These are phyloP conservation scores for Cylas formicarius DNA, from an alignment of 1,140 invertebrate genomes.

Conservation along the genomic window DNA sequence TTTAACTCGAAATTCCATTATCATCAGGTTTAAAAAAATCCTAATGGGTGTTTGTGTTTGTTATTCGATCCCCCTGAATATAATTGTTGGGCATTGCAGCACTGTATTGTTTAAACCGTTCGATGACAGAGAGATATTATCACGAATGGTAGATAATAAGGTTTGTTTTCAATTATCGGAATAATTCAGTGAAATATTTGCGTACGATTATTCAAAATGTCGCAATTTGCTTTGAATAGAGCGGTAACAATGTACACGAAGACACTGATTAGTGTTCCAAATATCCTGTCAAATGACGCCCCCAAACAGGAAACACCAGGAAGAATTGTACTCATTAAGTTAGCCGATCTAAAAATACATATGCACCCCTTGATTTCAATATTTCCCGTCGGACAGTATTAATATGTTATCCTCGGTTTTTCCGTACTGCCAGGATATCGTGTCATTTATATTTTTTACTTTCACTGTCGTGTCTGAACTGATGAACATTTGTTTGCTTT, in stretches of 20 bases:
- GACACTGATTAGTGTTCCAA: conserved; percentile 38
- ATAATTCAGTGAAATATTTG: conserved; percentile 17
- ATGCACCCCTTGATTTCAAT: conserved; percentile 39
- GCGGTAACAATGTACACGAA: conserved; percentile 24
- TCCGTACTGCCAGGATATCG: conserved; percentile 31
- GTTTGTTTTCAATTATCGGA: conserved; percentile 22
- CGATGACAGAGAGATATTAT: no score
- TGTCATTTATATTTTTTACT: conserved; percentile 35
- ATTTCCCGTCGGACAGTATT: conserved; percentile 36
- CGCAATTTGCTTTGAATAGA: conserved; percentile 21
- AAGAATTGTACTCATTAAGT: conserved; percentile 37
- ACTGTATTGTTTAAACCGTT: no score
- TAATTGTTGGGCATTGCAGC: no score
- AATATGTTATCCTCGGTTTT: conserved; percentile 34
- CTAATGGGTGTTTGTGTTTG: no score
- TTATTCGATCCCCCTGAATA: no score
- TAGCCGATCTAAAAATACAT: conserved; percentile 36
- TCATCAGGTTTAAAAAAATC: no score
- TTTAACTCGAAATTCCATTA: no score
- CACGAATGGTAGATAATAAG: no score
- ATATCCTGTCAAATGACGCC: conserved; percentile 37
- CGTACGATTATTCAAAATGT: conserved; percentile 24
- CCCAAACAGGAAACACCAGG: conserved; percentile 29
- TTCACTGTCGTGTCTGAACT: conserved; percentile 23
- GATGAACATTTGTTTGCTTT: conserved; percentile 28